A percentile compares a stretch with the other conserved stretches of the same genome.
These are phyloP conservation scores for Scolanthus callimorphus DNA, from an alignment of 92 coral and sea anemone genomes.

Conservation along the genomic window DNA sequence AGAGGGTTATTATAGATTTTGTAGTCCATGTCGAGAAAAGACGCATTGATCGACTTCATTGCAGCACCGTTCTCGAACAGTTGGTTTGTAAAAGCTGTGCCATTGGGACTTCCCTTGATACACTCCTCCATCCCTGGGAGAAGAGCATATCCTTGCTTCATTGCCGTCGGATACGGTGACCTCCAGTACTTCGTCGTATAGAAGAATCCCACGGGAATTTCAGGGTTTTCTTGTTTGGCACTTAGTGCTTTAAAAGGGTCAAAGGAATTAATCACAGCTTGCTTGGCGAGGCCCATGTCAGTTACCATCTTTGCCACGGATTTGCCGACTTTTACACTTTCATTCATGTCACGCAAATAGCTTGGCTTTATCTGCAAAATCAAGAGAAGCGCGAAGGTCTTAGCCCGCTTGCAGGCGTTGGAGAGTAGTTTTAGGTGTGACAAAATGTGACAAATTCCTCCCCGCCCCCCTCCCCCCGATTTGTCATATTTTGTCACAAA, in stretches of 20 bases:
- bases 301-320: constrained; percentile 77
- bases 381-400: too few species aligned
- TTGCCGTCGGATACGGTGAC: constrained; percentile 2
- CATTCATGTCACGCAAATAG: constrained; percentile 37
- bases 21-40: constrained; percentile 82
- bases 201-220: constrained; percentile 60
- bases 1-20: constrained; percentile 60
- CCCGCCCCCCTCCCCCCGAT: too few species aligned
- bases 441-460: too few species aligned
- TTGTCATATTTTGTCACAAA: too few species aligned
- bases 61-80: constrained; percentile 62
- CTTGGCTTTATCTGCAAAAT: constrained; percentile 76
- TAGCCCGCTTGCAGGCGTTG: too few species aligned
- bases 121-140: constrained; percentile 61
- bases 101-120: constrained; percentile 35
- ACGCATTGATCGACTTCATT: constrained; percentile 60
- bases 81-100: constrained; percentile 48
- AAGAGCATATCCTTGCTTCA: constrained; percentile 23
- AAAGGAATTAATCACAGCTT: constrained; percentile 70
- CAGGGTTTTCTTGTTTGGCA: constrained; percentile 50
- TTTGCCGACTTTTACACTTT: constrained; percentile 66
- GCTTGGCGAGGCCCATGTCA: constrained; percentile 50
- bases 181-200: constrained; percentile 56
- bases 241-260: constrained; percentile 78
- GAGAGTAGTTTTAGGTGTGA: too few species aligned